Evolutionary conservation across 2,888 invertebrate genomes (phyloP).

Genomic region (Diarsia brunnea): DNA sequence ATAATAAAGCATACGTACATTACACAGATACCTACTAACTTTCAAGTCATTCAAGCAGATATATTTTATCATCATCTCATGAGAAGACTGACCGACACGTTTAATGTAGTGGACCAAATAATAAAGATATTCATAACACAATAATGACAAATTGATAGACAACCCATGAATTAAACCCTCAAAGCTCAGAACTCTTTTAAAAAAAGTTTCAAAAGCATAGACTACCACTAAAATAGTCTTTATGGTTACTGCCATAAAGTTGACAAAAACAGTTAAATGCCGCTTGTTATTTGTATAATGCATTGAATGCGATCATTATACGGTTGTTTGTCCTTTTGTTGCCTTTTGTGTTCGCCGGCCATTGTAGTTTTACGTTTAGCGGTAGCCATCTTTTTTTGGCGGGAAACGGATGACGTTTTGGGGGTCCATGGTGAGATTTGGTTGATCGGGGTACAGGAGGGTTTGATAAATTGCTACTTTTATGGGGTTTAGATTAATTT

Average conservation of each 20-base stretch:
- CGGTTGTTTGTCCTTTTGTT: conserved; percentile 88
- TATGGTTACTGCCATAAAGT: conserved; percentile 48
- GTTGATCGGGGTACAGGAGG: background rate
- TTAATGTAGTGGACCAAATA: background rate
- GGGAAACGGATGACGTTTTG: conserved; percentile 73
- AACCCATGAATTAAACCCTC: conserved; percentile 37
- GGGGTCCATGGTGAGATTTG: conserved; percentile 62
- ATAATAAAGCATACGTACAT: background rate
- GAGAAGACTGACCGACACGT: background rate
- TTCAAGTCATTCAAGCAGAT: background rate
- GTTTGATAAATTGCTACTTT: background rate
- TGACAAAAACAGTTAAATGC: conserved; percentile 50
- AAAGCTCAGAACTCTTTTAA: conserved; percentile 8
- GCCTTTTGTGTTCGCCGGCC: conserved; percentile 77
- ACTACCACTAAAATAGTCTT: conserved; percentile 47
- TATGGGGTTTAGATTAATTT: background rate
- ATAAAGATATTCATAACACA: conserved; percentile 33
- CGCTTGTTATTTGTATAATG: conserved; percentile 74
- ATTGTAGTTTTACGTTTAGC: conserved; percentile 84
- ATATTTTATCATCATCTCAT: background rate
- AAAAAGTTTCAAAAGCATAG: background rate
- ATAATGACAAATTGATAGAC: conserved; percentile 56
- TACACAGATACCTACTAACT: background rate
- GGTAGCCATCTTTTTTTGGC: conserved; percentile 85
- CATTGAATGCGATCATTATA: conserved; percentile 87